Evolutionary conservation across 2,797 vertebrate species (phyloP).

Genomic region (Acrocephalus scirpaceus): DNA sequence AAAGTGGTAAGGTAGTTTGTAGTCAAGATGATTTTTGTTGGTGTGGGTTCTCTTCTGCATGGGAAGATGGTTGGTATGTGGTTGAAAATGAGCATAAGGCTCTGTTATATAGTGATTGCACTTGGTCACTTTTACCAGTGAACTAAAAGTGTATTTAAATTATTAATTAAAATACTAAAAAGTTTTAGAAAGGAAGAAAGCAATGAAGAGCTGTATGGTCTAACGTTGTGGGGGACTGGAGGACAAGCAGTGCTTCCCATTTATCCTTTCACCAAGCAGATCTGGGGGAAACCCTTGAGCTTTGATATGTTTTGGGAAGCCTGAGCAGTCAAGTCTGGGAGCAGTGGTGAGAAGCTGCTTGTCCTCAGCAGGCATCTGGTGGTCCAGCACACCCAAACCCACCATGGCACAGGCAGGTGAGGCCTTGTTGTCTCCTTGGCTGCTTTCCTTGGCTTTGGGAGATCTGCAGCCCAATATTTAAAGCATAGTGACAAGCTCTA

Average conservation of each 20-base stretch:
- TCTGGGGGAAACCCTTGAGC: background rate
- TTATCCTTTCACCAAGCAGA: background rate
- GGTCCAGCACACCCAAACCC: background rate
- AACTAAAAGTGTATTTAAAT: background rate
- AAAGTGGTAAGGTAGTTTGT: background rate
- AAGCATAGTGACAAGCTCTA: background rate
- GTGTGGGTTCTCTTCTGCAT: accelerated
- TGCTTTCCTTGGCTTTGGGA: background rate
- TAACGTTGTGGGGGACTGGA: background rate
- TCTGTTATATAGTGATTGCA: background rate
- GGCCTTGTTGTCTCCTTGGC: accelerated
- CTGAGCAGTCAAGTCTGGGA: background rate
- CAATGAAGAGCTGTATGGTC: background rate
- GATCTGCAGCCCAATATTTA: background rate
- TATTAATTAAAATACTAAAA: background rate
- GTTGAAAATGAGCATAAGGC: background rate
- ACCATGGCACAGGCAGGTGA: background rate
- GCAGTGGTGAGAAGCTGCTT: background rate
- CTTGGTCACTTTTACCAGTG: background rate
- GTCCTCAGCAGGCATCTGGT: background rate
- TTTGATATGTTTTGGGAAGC: background rate
- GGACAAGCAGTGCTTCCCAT: background rate
- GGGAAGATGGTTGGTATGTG: background rate
- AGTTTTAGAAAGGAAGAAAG: background rate
- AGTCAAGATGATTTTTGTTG: background rate